Evolutionary conservation across 2,888 invertebrate species (phyloP).

Genomic region (Pristionchus entomophagus): DNA sequence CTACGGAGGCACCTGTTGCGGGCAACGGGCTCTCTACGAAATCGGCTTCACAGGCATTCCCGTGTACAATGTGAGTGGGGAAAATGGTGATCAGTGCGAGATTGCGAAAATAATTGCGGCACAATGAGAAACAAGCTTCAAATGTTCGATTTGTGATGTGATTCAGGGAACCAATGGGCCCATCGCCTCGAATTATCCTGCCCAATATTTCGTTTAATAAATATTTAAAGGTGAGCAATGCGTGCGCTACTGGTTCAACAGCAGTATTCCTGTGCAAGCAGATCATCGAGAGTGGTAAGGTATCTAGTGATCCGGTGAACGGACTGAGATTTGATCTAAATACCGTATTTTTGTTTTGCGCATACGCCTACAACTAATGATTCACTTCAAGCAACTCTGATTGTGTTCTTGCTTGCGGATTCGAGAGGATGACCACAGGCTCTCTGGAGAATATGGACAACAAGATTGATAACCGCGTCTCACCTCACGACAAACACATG

Average conservation of each 20-base stretch:
- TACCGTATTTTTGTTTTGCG: no score
- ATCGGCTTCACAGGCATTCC: slow-evolving; percentile 97
- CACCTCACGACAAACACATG: slow-evolving; percentile 81
- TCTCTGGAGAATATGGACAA: slow-evolving; percentile 73
- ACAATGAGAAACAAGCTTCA: no score
- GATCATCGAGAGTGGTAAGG: slow-evolving; percentile 86
- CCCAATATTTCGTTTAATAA: no score
- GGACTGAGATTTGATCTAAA: neutral
- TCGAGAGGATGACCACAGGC: slow-evolving; percentile 93
- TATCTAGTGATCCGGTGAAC: no score
- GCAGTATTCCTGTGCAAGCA: slow-evolving; percentile 92
- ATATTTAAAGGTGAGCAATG: slow-evolving; percentile 86
- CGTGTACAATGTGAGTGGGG: slow-evolving; percentile 89
- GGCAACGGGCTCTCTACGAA: slow-evolving; percentile 94
- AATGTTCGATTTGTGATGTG: no score
- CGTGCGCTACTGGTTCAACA: slow-evolving; percentile 95
- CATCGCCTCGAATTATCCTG: no score
- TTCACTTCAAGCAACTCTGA: slow-evolving; percentile 83
- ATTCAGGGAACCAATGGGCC: no score
- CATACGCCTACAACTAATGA: slow-evolving; percentile 78
- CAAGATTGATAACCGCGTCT: slow-evolving; percentile 84
- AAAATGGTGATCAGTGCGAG: no score
- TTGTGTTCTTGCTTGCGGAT: slow-evolving; percentile 92
- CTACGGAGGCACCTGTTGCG: slow-evolving; percentile 80
- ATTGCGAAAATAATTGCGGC: no score